phyloP scores from a whole-genome alignment of 2,888 invertebrate genomes.

The Hemithea aestivaria region DNA sequence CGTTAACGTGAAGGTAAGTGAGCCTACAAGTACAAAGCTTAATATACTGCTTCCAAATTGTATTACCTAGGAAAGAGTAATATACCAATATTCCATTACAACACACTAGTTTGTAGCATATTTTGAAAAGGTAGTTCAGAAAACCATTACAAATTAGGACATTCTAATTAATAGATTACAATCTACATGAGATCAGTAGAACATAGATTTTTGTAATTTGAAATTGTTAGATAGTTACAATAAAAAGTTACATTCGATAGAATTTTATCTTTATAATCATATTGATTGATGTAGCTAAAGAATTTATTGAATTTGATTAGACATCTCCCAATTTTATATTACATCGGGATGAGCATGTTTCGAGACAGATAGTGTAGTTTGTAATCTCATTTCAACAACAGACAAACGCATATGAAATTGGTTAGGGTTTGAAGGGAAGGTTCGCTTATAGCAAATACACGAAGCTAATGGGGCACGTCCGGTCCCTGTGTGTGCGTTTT shows the following conservation, averaged over 20 bases:
- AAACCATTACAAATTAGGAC: constrained; percentile 41
- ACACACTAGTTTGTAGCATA: constrained; percentile 57
- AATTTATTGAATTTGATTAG: constrained; percentile 44
- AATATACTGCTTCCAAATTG: constrained; percentile 46
- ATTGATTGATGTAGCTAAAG: constrained; percentile 53
- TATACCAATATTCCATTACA: constrained; percentile 73
- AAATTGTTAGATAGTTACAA: constrained; percentile 45
- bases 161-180: constrained; percentile 37
- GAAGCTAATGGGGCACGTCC: constrained; percentile 66
- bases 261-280: constrained; percentile 50
- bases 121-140: constrained; percentile 26
- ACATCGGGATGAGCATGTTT: constrained; percentile 70
- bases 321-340: constrained; percentile 59
- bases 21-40: constrained; percentile 44
- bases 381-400: constrained; percentile 40
- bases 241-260: constrained; percentile 45
- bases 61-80: constrained; percentile 30
- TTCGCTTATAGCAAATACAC: constrained; percentile 77
- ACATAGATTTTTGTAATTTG: constrained; percentile 45
- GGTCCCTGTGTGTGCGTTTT: constrained; percentile 73
- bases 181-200: constrained; percentile 50
- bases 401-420: constrained; percentile 33
- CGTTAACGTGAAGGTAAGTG: constrained; percentile 60
- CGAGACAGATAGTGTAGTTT: constrained; percentile 55
- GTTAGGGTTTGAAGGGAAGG: constrained; percentile 26